Conservation (phyloP, 2,797 vertebrate genomes). For the Lateolabrax maculatus region DNA sequence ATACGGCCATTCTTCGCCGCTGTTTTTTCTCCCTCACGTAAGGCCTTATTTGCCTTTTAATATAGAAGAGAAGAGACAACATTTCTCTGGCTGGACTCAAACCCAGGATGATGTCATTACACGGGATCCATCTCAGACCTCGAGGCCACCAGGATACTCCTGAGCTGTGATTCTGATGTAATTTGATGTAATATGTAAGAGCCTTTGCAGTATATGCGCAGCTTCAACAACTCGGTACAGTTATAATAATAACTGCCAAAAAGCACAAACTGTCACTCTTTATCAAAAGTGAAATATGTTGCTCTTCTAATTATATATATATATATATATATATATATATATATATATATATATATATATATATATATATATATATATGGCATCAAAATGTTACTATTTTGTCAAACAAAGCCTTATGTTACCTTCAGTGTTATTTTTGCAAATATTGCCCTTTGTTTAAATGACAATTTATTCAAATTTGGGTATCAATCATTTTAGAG, state of each 20-base stretch:
- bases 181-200: conserved; percentile 36
- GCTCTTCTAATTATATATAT: not conserved
- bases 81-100: not conserved
- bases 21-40: not conserved
- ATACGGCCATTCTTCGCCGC: conserved; percentile 11
- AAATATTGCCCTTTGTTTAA: not conserved
- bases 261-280: not conserved
- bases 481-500: not conserved
- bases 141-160: conserved; percentile 15
- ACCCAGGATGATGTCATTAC: conserved; percentile 27
- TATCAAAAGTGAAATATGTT: not conserved
- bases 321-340: no score
- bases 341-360: no score
- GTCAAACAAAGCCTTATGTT: not conserved
- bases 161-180: conserved; percentile 29
- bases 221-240: not conserved
- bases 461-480: not conserved
- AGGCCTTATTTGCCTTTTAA: not conserved
- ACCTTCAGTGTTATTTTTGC: not conserved
- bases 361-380: no score
- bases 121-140: conserved; percentile 19
- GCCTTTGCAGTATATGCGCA: not conserved
- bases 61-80: not conserved
- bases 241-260: not conserved
- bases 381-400: not conserved